phyloP scores from a whole-genome alignment of 2,888 invertebrate species.

The Operophtera brumata region DNA sequence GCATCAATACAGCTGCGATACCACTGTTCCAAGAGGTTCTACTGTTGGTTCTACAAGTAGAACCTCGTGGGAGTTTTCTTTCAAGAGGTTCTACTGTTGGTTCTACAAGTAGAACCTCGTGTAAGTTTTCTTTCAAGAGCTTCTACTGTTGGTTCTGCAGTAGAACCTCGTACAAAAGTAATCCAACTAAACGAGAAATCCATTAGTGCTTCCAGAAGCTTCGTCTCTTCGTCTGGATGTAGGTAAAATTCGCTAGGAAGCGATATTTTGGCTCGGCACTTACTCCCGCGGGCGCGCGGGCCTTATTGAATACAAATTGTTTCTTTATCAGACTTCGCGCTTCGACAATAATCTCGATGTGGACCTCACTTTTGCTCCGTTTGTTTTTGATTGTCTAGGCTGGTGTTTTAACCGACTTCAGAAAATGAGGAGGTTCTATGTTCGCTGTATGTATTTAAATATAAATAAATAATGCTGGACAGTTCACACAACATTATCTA shows the following conservation, averaged over 20 bases:
- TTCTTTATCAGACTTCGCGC: slow-evolving; percentile 62
- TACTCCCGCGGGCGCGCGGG: slow-evolving; percentile 49
- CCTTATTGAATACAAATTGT: slow-evolving; percentile 76
- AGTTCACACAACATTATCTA: too few species aligned
- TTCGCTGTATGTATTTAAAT: too few species aligned
- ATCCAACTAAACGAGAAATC: neutral
- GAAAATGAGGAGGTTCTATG: neutral
- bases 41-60: too few species aligned
- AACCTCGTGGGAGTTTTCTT: too few species aligned
- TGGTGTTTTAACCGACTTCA: too few species aligned
- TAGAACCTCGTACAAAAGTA: neutral
- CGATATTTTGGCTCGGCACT: slow-evolving; percentile 58
- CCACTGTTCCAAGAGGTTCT: too few species aligned
- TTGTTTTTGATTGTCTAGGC: slow-evolving; percentile 14
- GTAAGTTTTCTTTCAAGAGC: too few species aligned
- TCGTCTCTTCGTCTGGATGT: slow-evolving; percentile 25
- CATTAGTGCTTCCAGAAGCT: slow-evolving; percentile 29
- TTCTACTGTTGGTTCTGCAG: too few species aligned
- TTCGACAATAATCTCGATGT: slow-evolving; percentile 36
- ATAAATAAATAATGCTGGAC: too few species aligned
- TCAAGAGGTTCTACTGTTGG: too few species aligned
- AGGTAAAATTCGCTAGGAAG: slow-evolving; percentile 50
- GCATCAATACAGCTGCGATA: too few species aligned
- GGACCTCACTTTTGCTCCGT: slow-evolving; percentile 25
- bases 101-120: too few species aligned